Base-by-base conservation (phyloP, 2,888 invertebrate genomes). In the Cataglyphis rosenhaueri region DNA sequence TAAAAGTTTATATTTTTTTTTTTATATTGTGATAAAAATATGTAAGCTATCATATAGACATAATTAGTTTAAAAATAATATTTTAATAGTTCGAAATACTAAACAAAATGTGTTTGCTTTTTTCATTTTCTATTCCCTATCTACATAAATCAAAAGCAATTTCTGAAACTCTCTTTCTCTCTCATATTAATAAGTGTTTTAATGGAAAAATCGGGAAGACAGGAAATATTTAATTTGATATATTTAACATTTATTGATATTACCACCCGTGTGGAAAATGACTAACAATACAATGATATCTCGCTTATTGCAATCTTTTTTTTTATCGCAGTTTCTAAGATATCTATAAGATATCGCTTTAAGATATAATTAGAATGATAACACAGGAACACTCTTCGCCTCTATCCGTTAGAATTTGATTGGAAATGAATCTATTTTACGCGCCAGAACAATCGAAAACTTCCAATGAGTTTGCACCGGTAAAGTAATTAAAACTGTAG, bases 161-260 rank as follows among this genome's bases (percentile, higher is more conserved):
- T 57, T 71, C 38, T 57, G 29, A 38, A 29, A 29, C n/a, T 62
- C 9, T n/a, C 35, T 74, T 6, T 35, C 12, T 15, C 21, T 44
- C 15, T 32, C 12, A 8, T 10, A 38, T 25, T 71, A 10, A 57
- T 62, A 44, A 61, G 5, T 4, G 9, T 52, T 15, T 55, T n/a
- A 25, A 65, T 41, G 10, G 41, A 29, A 65, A 52, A 55, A n/a
- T 4, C 12, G 18, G 15, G n/a, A 75, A 84, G 9, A 41, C 25
- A 9, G 10, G 35, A 52, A 8, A 73, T 44, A 2, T 59, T 55
- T 52, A 70, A 62, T 85, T 83, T 68, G 70, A 81, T 79, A 79
- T 87, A 83, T 86, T 83, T 84, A 86, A 87, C 86, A 86, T 87
- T 86, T 87, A 87, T 83, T 87, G 78, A 87, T 87, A 86, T 88